A percentile compares a stretch with the other conserved stretches of the same genome.
phyloP scores from a whole-genome alignment of 2,888 invertebrate genomes.

The Machimus rusticus region DNA sequence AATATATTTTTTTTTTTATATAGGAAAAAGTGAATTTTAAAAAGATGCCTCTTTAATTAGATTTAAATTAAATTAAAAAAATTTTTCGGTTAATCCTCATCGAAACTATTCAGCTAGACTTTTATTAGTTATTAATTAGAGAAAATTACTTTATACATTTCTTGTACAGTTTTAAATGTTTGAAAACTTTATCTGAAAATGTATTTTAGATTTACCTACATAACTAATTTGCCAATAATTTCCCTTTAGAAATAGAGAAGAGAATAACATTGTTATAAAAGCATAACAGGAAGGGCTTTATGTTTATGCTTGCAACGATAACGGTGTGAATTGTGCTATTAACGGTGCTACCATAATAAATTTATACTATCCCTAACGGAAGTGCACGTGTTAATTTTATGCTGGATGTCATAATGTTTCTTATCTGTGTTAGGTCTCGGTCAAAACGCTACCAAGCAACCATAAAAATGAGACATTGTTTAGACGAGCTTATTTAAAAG shows the following conservation, averaged over 20 bases:
- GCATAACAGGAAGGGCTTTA: not conserved
- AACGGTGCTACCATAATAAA: not conserved
- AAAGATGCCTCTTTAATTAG: not conserved
- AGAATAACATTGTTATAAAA: not conserved
- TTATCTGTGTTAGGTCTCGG: not conserved
- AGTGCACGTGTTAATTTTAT: not conserved
- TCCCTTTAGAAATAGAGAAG: not conserved
- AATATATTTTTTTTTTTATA: too few relatives aligned
- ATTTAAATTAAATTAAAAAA: not conserved
- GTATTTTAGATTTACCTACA: too few relatives aligned
- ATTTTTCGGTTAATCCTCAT: not conserved
- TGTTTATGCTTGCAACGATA: not conserved
- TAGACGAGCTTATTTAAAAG: not conserved
- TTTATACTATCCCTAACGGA: slow-evolving; percentile 5
- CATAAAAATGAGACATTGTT: not conserved
- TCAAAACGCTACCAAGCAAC: not conserved
- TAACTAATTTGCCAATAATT: too few relatives aligned
- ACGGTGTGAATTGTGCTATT: not conserved
- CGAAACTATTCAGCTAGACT: not conserved
- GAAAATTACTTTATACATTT: too few relatives aligned
- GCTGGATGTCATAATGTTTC: not conserved
- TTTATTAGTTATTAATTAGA: not conserved
- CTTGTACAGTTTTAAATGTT: too few relatives aligned
- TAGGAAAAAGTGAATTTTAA: not conserved
- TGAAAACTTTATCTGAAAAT: too few relatives aligned